phyloP scores from a whole-genome alignment of 2,113 vertebrate species.

The Solea senegalensis region DNA sequence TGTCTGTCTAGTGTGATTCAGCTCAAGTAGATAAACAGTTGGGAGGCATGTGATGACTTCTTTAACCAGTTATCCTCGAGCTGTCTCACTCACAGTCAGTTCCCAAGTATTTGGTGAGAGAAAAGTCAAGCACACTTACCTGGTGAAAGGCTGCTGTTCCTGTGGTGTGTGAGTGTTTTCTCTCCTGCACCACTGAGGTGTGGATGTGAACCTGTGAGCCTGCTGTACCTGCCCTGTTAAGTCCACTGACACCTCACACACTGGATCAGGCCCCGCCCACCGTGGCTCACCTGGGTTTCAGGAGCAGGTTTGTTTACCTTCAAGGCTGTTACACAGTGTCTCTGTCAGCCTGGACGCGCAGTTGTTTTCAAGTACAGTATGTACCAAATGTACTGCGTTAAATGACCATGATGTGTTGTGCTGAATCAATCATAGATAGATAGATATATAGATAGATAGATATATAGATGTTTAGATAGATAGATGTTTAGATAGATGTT shows the following conservation, averaged over 20 bases:
- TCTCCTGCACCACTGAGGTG: constrained; percentile 22
- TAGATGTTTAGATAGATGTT: too few species aligned
- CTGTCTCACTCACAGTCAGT: neutral
- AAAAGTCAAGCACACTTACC: neutral
- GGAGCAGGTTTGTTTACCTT: constrained; percentile 41
- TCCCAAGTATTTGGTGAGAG: neutral
- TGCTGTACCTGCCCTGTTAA: constrained; percentile 51
- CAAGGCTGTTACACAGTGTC: neutral
- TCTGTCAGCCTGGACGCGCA: neutral
- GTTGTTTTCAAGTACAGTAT: neutral
- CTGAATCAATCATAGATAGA: too few species aligned
- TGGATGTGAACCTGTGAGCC: constrained; percentile 27
- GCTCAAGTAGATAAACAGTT: constrained; percentile 24
- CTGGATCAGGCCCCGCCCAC: constrained; percentile 39
- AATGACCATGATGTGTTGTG: too few species aligned
- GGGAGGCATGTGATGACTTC: neutral
- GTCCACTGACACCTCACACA: constrained; percentile 20
- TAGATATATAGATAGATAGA: too few species aligned
- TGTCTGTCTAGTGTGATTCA: constrained; percentile 30
- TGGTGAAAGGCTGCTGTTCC: neutral
- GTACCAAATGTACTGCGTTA: too few species aligned
- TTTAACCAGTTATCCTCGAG: neutral
- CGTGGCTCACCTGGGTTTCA: constrained; percentile 44
- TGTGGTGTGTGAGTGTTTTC: neutral
- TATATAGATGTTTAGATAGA: too few species aligned